Evolutionary conservation across 1,140 invertebrate species (phyloP), one percentile per base, ranked within the genome.

Genomic region (Orchestia grillus): DNA sequence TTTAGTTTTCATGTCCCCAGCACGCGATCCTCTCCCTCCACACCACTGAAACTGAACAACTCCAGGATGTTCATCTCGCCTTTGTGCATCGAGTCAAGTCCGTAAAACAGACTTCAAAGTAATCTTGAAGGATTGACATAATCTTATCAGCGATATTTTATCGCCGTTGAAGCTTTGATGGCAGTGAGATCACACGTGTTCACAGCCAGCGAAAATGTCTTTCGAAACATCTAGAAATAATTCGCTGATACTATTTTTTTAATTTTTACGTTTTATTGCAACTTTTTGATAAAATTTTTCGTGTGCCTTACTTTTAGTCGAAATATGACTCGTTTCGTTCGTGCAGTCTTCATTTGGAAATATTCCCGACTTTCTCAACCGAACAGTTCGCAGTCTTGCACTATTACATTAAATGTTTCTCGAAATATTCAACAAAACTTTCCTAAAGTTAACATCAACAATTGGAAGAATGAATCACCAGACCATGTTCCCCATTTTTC

Each of bases 91-190:
- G 11, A 19, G 62, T 77, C 36, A 36, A 77, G 62, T 77, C 62
- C 28, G 28, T 36, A 77, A 77, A 15, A 77, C 3, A 77, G 62
- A 36, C 28, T 77, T 77, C 1, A 77, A 28, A 77, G 11, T 77
- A 77, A 77, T 77, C 62, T 77, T 77, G 62, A 77, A 77, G 28
- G 15, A 36, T 77, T 77, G 62, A 77, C 62, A 77, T 77, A 77
- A 77, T 77, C 62, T 77, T 77, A 77, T 77, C 62, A 77, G 62
- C 62, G 62, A 77, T 77, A 77, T 77, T 77, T 77, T 77, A 77
- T 77, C 28, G 62, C 11, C 28, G 15, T 28, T 8, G 62, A 77
- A 28, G 62, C 62, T 77, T 77, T 77, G 11, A 23, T 23, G 28
- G 62, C 62, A 77, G 62, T 77, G 11, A 77, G 62, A 77, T 77